Evolutionary conservation across 2,113 vertebrate genomes (phyloP), one percentile per base, ranked within the genome.

Genomic region (Phalacrocorax brasilianus): DNA sequence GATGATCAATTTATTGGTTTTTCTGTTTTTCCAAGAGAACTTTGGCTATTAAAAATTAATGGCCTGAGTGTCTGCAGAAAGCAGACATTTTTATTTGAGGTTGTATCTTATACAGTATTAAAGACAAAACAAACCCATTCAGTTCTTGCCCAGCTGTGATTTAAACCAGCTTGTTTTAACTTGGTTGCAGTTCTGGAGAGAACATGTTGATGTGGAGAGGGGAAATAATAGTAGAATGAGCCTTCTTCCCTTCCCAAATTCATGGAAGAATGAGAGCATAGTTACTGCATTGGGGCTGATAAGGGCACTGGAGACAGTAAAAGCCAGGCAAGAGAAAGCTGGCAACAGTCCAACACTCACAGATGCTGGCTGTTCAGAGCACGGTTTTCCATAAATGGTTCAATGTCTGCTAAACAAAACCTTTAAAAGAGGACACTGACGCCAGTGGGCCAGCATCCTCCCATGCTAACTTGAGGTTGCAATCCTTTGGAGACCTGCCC

Each of bases 261-360:
- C 35, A n/a, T 14, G 53, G 44, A n/a, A 40, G 47, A 82, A 62
- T 45, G 19, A 63, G 22, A 63, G 3, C 13, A 18, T 4, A 58
- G 4, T 45, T 73, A 35, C 23, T 79, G 14, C 14, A 24, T 1
- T 44, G 26, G 21, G 12, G 21, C 26, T 76, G 66, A 55, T 35
- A 16, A 59, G 52, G 35, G 20, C 22, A 26, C 22, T 38, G 33
- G 35, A 63, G 38, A 45, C 21, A 45, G 23, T 20, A 44, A 50
- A 8, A 87, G 9, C 9, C 9, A 45, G 40, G 4, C 28, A 45
- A 35, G 22, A 38, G 38, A 75, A 45, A 79, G 38, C 30, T 70
- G 35, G 5, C 2, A 2, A 33, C 26, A 73, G 20, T 20, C 30
- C 21, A 66, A 38, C 5, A 10, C 9, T 18, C 0, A 2, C n/a